phyloP scores from a whole-genome alignment of 2,113 vertebrate species.

The Bagarius yarrelli region DNA sequence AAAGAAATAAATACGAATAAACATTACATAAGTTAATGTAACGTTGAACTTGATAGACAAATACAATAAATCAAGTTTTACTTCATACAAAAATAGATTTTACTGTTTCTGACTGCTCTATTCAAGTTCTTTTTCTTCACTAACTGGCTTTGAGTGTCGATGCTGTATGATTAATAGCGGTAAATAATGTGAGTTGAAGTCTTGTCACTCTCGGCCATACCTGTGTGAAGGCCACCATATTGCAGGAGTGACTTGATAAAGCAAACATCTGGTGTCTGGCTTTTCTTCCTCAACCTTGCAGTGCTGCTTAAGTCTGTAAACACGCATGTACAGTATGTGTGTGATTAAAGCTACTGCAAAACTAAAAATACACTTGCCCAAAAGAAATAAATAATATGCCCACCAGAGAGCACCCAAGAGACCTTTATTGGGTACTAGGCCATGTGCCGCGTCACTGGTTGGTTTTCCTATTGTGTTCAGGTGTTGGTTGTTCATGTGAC shows the following conservation, averaged over 20 bases:
- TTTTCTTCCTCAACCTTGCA: conserved; percentile 26
- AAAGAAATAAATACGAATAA: no score
- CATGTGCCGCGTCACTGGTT: no score
- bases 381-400: not conserved
- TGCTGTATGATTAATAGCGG: conserved; percentile 50
- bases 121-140: conserved; percentile 37
- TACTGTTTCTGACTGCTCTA: conserved; percentile 25
- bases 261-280: conserved; percentile 50
- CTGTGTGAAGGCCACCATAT: conserved; percentile 44
- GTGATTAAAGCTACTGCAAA: not conserved
- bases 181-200: conserved; percentile 54
- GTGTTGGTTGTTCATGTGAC: no score
- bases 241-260: conserved; percentile 44
- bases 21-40: no score
- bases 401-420: no score
- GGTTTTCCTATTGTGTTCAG: no score
- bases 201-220: conserved; percentile 39
- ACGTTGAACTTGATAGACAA: no score
- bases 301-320: conserved; percentile 28
- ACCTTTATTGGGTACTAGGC: no score
- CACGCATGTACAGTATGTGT: not conserved
- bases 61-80: no score
- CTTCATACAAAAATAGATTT: not conserved
- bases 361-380: not conserved
- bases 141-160: conserved; percentile 38